Base-by-base conservation (phyloP, 1,140 invertebrate species). In the Nephotettix cincticeps region DNA sequence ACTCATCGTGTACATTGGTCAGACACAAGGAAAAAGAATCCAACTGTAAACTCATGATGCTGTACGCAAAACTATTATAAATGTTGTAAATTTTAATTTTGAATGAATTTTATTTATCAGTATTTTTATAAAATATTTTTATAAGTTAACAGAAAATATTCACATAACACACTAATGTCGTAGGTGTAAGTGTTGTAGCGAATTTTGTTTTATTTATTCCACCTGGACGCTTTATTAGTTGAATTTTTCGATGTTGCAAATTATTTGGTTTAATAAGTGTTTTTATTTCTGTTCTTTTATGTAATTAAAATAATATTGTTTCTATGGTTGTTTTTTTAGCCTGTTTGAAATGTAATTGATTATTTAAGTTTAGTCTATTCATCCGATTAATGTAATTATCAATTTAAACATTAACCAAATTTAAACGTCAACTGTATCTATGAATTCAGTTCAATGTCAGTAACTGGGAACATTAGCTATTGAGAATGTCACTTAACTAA, bases 201-300 rank as follows among this genome's bases (percentile, higher is more conserved):
- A 61, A 61, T 51, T 51, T 51, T 61, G 56, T 61, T 61, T 61
- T 61, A 27, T 27, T 61, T 61, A 27, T 27, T 61, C 27, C 21
- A 25, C 56, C 56, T 3, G 28, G 28, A 21, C 23, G 25, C 23
- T 61, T 28, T 61, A 13, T 6, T 27, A n/a, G 47, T 51, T 54
- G 21, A 19, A 54, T 21, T 21, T 61, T 61, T 27, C 2, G 25
- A 27, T 29, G 14, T 27, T 51, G 27, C 6, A 27, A 61, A 25
- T 6, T 27, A 27, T 61, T 61, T 61, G 23, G 28, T 61, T 61
- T 61, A 29, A 61, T 61, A 27, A 61, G 56, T 61, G 56, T 61
- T 61, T 61, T 27, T 61, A 61, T 61, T 61, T 61, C 25, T 61
- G 56, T 61, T 61, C 56, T 61, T 61, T 61, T 61, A 61, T 61